These are phyloP conservation scores for Lithobates pipiens DNA, from an alignment of 2,797 vertebrate species.

Conservation along the genomic window DNA sequence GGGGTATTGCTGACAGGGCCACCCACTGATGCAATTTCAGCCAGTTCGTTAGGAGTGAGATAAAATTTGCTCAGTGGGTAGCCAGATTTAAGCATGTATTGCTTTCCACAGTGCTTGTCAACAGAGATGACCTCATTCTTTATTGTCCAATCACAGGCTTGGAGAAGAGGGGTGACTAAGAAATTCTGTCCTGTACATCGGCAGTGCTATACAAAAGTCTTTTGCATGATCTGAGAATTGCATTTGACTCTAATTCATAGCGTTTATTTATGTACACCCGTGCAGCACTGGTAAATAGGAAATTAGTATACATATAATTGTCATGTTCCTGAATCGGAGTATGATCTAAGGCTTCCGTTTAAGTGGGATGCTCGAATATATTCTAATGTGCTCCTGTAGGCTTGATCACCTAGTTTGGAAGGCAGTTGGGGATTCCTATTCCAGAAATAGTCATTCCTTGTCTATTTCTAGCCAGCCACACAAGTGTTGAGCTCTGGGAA, in stretches of 20 bases:
- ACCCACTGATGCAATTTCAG: no score
- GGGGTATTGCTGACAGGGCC: no score
- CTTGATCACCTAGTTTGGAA: background rate
- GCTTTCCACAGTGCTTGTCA: no score
- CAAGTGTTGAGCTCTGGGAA: background rate
- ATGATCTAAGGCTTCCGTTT: no score
- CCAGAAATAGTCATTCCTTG: background rate
- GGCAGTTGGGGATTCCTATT: background rate
- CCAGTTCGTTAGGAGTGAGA: no score
- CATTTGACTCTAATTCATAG: background rate
- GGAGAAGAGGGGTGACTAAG: background rate
- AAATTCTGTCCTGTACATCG: background rate
- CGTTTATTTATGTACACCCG: background rate
- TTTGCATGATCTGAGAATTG: background rate
- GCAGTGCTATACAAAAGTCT: background rate
- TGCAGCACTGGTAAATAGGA: background rate
- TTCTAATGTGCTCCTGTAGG: background rate
- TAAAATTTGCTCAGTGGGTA: no score
- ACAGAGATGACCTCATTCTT: no score
- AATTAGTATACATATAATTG: no score
- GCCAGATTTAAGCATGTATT: no score
- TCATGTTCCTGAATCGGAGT: no score
- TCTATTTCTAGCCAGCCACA: background rate
- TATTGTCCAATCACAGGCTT: background rate
- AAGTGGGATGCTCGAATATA: background rate